Percentiles rank a stretch among this genome's conserved stretches.
These are phyloP conservation scores for Vidua macroura DNA, from an alignment of 2,113 vertebrate genomes.

Conservation along the genomic window DNA sequence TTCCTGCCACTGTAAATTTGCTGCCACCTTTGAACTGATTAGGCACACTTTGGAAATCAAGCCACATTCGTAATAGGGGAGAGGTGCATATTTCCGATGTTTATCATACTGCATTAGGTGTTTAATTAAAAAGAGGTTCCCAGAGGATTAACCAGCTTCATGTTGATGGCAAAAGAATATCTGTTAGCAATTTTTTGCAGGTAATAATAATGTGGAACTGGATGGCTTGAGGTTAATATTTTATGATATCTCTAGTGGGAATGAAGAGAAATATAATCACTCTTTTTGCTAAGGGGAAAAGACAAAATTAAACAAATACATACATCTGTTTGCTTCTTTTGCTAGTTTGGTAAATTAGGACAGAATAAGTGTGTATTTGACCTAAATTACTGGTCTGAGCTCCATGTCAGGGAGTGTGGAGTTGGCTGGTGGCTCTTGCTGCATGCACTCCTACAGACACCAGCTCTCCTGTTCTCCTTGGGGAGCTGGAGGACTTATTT, in stretches of 20 bases:
- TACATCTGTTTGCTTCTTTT: background rate
- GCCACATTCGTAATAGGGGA: background rate
- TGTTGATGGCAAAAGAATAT: conserved; percentile 50
- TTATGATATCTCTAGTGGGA: conserved; percentile 44
- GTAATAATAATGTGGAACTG: conserved; percentile 52
- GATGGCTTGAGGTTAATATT: conserved; percentile 39
- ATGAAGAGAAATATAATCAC: conserved; percentile 13
- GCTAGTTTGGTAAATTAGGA: background rate
- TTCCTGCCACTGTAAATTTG: conserved; percentile 24
- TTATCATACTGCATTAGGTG: conserved; percentile 50
- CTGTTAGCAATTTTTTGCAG: conserved; percentile 58
- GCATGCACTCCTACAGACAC: background rate
- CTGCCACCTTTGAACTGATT: conserved; percentile 46
- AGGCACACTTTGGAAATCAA: conserved; percentile 38
- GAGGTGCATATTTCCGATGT: background rate
- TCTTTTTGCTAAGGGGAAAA: background rate
- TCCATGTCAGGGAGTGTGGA: accelerated
- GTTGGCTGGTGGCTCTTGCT: background rate
- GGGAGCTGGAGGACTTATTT: background rate
- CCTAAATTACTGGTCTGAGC: background rate
- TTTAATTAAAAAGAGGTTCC: conserved; percentile 71
- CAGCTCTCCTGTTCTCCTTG: background rate
- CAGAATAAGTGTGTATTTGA: background rate
- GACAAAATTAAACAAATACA: background rate
- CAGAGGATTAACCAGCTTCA: conserved; percentile 33